phyloP scores from a whole-genome alignment of 2,797 vertebrate species.

The Toxotes lorentzi region DNA sequence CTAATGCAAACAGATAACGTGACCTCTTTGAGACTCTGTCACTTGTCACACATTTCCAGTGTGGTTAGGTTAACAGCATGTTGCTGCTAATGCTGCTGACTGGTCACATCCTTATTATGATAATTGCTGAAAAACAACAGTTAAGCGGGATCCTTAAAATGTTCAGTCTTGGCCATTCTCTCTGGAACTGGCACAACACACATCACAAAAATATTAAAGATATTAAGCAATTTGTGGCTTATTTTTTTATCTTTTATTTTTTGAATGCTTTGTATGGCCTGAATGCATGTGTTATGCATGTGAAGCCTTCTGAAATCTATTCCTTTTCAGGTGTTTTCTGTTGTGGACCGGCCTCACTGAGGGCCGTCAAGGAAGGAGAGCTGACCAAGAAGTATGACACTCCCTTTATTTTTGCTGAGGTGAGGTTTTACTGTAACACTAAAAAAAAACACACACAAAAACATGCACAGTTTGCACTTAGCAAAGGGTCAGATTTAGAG shows the following conservation, averaged over 20 bases:
- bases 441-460: background rate
- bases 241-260: background rate
- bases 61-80: background rate
- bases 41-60: too few relatives aligned
- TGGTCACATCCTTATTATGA: background rate
- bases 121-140: background rate
- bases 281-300: background rate
- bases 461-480: background rate
- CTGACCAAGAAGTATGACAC: constrained; percentile 88
- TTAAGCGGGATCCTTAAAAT: background rate
- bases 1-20: background rate
- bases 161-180: background rate
- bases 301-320: background rate
- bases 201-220: background rate
- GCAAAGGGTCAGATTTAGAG: background rate
- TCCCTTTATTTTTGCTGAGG: constrained; percentile 93
- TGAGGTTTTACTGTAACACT: constrained; percentile 58
- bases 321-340: constrained; percentile 86
- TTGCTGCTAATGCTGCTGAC: background rate
- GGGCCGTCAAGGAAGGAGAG: constrained; percentile 90
- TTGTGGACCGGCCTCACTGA: constrained; percentile 90
- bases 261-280: background rate
- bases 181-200: background rate
- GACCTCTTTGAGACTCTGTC: background rate
- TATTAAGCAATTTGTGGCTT: background rate